Percentiles rank a stretch among this genome's conserved stretches.
Evolutionary conservation across 1,140 invertebrate species (phyloP).

Genomic region (Platyura marginata): DNA sequence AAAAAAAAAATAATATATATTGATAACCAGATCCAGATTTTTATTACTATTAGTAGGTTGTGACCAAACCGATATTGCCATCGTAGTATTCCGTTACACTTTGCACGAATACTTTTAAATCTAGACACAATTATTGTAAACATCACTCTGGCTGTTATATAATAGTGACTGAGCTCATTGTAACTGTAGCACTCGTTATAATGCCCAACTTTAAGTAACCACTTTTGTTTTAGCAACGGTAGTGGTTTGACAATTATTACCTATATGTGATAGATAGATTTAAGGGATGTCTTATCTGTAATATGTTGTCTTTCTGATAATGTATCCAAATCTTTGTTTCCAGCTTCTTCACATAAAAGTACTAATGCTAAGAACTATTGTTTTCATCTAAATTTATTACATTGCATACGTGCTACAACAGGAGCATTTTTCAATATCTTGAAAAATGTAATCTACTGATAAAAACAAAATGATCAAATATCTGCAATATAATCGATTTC

Average conservation of each 20-base stretch:
- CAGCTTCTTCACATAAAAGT: constrained; percentile 90
- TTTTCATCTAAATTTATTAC: constrained; percentile 85
- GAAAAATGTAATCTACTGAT: constrained; percentile 88
- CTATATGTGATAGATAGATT: constrained; percentile 12
- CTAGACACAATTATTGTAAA: too few relatives aligned
- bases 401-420: constrained; percentile 95
- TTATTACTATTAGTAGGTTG: too few relatives aligned
- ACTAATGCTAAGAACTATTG: constrained; percentile 87
- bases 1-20: too few relatives aligned
- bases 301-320: background rate
- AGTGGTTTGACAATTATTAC: constrained; percentile 7
- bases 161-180: too few relatives aligned
- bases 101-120: too few relatives aligned
- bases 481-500: constrained; percentile 80
- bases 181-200: too few relatives aligned
- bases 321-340: constrained; percentile 54
- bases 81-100: too few relatives aligned
- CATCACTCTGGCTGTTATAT: too few relatives aligned
- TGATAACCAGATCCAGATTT: too few relatives aligned
- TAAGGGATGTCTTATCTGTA: constrained; percentile 3
- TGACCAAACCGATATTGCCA: too few relatives aligned
- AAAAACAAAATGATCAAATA: constrained; percentile 9
- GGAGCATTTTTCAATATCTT: constrained; percentile 69
- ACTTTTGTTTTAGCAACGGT: constrained; percentile 5
- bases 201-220: constrained; percentile 6